Evolutionary conservation across 2,888 invertebrate species (phyloP).

Genomic region (Orthonevra nobilis): DNA sequence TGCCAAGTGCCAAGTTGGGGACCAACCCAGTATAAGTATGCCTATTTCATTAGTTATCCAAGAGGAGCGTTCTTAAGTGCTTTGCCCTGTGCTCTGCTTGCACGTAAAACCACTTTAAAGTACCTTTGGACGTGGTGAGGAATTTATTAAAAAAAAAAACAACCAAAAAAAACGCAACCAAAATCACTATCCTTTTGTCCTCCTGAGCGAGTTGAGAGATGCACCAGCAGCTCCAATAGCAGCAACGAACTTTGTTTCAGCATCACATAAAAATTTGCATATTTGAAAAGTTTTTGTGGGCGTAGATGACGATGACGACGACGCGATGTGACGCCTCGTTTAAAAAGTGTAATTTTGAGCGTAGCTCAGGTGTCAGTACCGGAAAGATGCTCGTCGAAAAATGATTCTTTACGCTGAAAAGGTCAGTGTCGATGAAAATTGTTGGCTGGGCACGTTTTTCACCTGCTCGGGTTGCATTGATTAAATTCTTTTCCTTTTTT

Average conservation of each 20-base stretch:
- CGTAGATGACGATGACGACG: constrained; percentile 5
- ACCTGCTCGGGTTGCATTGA: constrained; percentile 58
- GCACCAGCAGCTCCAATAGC: constrained; percentile 5
- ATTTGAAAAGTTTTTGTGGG: constrained; percentile 58
- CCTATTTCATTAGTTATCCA: constrained; percentile 62
- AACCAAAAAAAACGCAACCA: too few relatives aligned
- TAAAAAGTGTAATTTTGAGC: constrained; percentile 25
- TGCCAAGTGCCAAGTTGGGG: constrained; percentile 20
- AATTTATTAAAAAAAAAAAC: constrained; percentile 29
- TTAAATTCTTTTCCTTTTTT: constrained; percentile 47
- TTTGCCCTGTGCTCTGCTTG: constrained; percentile 29
- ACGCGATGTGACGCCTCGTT: constrained; percentile 10
- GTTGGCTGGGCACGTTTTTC: constrained; percentile 41
- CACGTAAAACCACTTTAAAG: constrained; percentile 44
- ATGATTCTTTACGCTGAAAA: constrained; percentile 52
- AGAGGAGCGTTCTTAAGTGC: constrained; percentile 39
- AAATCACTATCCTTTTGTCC: constrained; percentile 45
- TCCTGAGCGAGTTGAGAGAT: constrained; percentile 36
- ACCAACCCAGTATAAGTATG: constrained; percentile 8
- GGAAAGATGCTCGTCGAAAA: constrained; percentile 38
- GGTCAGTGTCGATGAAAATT: constrained; percentile 38
- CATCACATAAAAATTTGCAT: constrained; percentile 53
- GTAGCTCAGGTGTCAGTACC: constrained; percentile 23
- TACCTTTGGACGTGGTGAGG: constrained; percentile 31
- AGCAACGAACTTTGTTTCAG: constrained; percentile 25